Evolutionary conservation across 2,888 invertebrate species (phyloP).

Genomic region (Oscheius sp.): DNA sequence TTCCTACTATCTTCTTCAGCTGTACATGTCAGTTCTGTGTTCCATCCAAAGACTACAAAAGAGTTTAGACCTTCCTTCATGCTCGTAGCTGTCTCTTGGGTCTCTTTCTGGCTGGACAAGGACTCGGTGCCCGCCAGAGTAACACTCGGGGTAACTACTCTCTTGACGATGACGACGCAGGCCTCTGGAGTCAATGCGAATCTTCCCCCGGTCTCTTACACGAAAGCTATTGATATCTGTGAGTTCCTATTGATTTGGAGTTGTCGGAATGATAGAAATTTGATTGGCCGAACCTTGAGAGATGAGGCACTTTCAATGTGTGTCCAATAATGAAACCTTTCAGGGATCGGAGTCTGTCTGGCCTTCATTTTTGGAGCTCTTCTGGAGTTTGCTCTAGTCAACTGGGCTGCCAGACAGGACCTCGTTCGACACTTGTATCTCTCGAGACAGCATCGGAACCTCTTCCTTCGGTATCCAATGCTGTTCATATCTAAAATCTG

Average conservation of each 20-base stretch:
- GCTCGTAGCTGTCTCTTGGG: slow-evolving; percentile 81
- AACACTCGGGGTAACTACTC: slow-evolving; percentile 86
- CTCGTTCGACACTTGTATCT: slow-evolving; percentile 42
- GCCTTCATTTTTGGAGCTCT: slow-evolving; percentile 72
- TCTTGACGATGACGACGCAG: slow-evolving; percentile 88
- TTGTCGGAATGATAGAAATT: slow-evolving; percentile 41
- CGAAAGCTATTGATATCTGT: slow-evolving; percentile 63
- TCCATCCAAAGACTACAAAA: not conserved
- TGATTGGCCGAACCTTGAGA: no score
- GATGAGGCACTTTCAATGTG: not conserved
- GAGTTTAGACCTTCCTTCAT: slow-evolving; percentile 83
- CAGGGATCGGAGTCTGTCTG: slow-evolving; percentile 70
- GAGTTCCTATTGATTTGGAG: slow-evolving; percentile 60
- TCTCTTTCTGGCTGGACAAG: slow-evolving; percentile 70
- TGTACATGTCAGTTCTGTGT: slow-evolving; percentile 84
- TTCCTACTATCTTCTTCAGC: slow-evolving; percentile 79
- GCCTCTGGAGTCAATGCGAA: slow-evolving; percentile 71
- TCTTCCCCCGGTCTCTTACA: slow-evolving; percentile 68
- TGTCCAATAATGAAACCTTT: slow-evolving; percentile 44
- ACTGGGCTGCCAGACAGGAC: slow-evolving; percentile 70
- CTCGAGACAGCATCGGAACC: slow-evolving; percentile 25
- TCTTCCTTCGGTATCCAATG: slow-evolving; percentile 30
- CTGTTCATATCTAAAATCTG: not conserved
- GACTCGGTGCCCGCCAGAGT: slow-evolving; percentile 73
- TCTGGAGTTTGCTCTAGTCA: slow-evolving; percentile 72